phyloP scores from a whole-genome alignment of 2,113 vertebrate species.

The Scartelaos histophorus region DNA sequence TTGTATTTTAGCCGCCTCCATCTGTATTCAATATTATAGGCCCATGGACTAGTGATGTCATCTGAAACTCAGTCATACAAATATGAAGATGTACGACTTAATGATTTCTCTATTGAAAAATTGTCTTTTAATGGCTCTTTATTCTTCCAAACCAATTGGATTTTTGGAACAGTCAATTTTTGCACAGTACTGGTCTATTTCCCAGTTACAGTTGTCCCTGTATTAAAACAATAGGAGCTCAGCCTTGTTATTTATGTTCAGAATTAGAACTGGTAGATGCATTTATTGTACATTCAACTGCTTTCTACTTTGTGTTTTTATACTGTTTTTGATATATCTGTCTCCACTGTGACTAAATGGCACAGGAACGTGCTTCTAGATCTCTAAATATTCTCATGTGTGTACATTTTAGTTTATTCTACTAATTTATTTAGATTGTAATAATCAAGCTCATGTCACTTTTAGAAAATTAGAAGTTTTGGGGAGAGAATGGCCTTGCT shows the following conservation, averaged over 20 bases:
- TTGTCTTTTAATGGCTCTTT: neutral
- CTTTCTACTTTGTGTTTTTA: slow-evolving; percentile 75
- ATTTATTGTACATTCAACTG: slow-evolving; percentile 62
- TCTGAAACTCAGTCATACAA: no score
- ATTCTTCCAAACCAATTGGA: neutral
- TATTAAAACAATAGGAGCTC: slow-evolving; percentile 39
- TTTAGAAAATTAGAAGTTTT: slow-evolving; percentile 49
- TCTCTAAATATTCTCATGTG: slow-evolving; percentile 49
- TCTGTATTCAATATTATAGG: no score
- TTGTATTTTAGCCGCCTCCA: no score
- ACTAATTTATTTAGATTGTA: slow-evolving; percentile 60
- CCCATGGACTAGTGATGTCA: no score
- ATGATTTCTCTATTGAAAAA: neutral
- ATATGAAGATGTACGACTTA: neutral
- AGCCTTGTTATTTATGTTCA: slow-evolving; percentile 43
- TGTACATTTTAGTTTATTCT: slow-evolving; percentile 34
- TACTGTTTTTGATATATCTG: slow-evolving; percentile 73
- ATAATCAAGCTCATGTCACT: slow-evolving; percentile 49
- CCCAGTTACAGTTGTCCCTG: slow-evolving; percentile 41
- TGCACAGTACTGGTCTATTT: slow-evolving; percentile 18
- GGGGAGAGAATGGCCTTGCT: slow-evolving; percentile 65
- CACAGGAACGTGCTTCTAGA: slow-evolving; percentile 53
- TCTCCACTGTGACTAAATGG: slow-evolving; percentile 67
- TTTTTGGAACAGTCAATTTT: neutral
- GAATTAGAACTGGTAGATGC: slow-evolving; percentile 44